Evolutionary conservation across 2,888 invertebrate genomes (phyloP).

Genomic region (Dorcus hopei): DNA sequence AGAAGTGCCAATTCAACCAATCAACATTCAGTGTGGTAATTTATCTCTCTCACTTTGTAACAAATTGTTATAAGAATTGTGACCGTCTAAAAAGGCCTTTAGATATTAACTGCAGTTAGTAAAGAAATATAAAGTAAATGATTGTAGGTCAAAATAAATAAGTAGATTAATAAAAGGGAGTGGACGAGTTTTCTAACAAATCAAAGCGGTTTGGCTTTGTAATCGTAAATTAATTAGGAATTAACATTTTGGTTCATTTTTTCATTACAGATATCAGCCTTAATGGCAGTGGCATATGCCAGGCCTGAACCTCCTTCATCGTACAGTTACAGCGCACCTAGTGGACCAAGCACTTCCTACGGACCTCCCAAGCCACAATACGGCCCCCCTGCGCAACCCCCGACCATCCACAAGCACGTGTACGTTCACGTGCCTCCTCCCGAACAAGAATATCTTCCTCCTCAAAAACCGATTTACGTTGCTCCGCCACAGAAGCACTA

Average conservation of each 20-base stretch:
- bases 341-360: slow-evolving; percentile 49
- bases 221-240: too few species aligned
- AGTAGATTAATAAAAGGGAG: too few species aligned
- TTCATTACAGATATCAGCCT: slow-evolving; percentile 40
- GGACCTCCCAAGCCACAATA: slow-evolving; percentile 63
- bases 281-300: slow-evolving; percentile 46
- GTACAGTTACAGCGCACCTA: slow-evolving; percentile 44
- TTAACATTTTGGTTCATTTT: not conserved
- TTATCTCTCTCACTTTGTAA: too few species aligned
- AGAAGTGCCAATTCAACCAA: too few species aligned
- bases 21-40: too few species aligned
- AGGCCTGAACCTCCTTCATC: slow-evolving; percentile 49
- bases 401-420: slow-evolving; percentile 84
- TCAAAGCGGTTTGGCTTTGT: too few species aligned
- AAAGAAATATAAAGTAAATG: too few species aligned
- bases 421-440: slow-evolving; percentile 90
- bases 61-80: too few species aligned
- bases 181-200: too few species aligned
- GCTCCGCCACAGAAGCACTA: slow-evolving; percentile 75
- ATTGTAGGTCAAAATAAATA: too few species aligned
- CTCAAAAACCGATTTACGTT: slow-evolving; percentile 56
- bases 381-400: slow-evolving; percentile 69
- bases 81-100: too few species aligned
- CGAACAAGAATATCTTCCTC: slow-evolving; percentile 72
- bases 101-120: too few species aligned